These are phyloP conservation scores for Aporrectodea caliginosa DNA, from an alignment of 1,140 invertebrate species.

Conservation along the genomic window DNA sequence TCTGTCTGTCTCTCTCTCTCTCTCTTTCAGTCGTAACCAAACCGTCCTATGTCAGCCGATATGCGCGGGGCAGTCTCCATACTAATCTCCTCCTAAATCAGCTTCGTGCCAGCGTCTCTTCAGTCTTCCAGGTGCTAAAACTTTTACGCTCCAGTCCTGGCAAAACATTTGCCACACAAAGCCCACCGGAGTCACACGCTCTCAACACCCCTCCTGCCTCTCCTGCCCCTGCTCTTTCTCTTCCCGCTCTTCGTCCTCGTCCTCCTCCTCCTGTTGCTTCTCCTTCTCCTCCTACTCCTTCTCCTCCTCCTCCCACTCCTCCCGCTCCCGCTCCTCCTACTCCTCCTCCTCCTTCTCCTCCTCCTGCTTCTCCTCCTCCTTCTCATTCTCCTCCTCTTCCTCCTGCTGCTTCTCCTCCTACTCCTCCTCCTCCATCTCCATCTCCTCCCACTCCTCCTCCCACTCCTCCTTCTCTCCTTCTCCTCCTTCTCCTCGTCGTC, in stretches of 20 bases:
- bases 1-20: background rate
- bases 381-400: background rate
- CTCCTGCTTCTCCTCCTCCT: no score
- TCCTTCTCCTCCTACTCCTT: background rate
- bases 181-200: no score
- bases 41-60: background rate
- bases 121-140: no score
- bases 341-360: background rate
- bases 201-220: no score
- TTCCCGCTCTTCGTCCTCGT: no score
- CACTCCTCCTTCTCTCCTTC: background rate
- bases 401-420: background rate
- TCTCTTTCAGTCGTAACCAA: background rate
- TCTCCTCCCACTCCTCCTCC: background rate
- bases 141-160: no score
- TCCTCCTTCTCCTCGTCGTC: no score
- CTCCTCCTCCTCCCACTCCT: background rate
- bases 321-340: background rate
- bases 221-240: no score
- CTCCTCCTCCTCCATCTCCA: background rate
- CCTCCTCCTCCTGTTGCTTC: background rate
- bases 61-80: no score
- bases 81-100: no score
- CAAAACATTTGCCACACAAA: no score
- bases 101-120: no score